Evolutionary conservation across 2,888 invertebrate species (phyloP), one percentile per base, ranked within the genome.

Genomic region (Lasioglossum oenotherae): DNA sequence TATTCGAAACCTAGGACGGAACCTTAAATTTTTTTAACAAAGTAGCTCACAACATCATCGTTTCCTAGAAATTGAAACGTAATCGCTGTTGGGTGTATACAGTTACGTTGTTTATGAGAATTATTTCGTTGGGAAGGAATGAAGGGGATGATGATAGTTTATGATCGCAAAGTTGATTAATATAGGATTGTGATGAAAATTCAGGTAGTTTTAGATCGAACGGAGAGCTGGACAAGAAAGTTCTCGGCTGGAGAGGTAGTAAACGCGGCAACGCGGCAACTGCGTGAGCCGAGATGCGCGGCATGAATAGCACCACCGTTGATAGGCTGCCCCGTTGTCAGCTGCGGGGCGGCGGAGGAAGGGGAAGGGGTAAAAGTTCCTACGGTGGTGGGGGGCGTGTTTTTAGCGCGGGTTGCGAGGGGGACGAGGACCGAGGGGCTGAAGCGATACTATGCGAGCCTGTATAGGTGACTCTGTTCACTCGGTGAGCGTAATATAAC

Each of bases 251-350:
- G 19, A 12, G 27, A 10, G 23, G 73, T 4, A 41, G 74, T 16
- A 87, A 84, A 88, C 81, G 85, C 88, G 93, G 89, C 93, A 93
- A 93, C 93, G 77, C 57, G 72, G 92, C 83, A 82, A 82, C 88
- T 93, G 91, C 93, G 93, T 92, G 92, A 86, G 91, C 87, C 88
- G 89, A 90, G 91, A 92, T 93, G 93, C 93, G 93, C 93, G 89
- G 92, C 87, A 91, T 90, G 91, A 93, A 92, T 91, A 90, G 89
- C 90, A 80, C 46, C 85, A 80, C 87, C 89, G 87, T 88, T 87
- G 90, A 89, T 88, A 87, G 86, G 88, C 87, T 69, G 67, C 46
- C 41, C 72, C 53, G 74, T 53, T 69, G 80, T 79, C 49, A 49
- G 76, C 53, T 74, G 53, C 35, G 35, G n/a, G 38, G 67, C 2